These are phyloP conservation scores for Conus ventricosus DNA, from an alignment of 1,140 invertebrate genomes.

Conservation along the genomic window DNA sequence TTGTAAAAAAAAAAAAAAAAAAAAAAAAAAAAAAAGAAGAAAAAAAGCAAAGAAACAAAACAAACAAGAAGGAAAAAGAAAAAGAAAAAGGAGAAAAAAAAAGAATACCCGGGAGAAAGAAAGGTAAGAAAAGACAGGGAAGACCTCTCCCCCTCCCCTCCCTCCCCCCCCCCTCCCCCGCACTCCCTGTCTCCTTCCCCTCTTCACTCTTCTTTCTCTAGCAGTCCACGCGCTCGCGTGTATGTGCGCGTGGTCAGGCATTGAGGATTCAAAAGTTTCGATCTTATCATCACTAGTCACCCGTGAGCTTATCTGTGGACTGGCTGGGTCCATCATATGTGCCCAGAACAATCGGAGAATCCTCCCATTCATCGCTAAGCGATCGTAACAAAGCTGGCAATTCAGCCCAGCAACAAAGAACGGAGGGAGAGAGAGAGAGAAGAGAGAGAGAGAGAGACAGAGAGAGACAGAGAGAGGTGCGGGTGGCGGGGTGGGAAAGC, in stretches of 20 bases:
- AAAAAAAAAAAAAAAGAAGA: no score
- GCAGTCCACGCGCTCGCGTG: background rate
- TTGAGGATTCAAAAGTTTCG: background rate
- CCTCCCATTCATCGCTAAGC: background rate
- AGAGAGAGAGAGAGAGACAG: background rate
- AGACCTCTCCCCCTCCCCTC: no score
- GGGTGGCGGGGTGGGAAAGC: no score
- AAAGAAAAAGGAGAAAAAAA: no score
- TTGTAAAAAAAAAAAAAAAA: no score
- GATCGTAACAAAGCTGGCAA: background rate
- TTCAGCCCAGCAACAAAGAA: background rate
- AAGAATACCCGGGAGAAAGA: no score
- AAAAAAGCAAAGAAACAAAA: no score
- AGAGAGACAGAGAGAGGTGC: background rate
- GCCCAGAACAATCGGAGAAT: background rate
- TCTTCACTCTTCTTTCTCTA: background rate
- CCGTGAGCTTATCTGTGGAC: background rate
- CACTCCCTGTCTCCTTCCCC: no score
- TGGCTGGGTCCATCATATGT: background rate
- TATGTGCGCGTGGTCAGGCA: background rate
- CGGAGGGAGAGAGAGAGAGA: background rate
- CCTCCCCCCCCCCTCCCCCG: no score
- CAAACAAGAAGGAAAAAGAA: no score
- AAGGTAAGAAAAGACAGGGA: no score
- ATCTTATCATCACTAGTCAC: background rate